phyloP scores from a whole-genome alignment of 92 coral and sea anemone genomes.

The Micromussa lordhowensis region DNA sequence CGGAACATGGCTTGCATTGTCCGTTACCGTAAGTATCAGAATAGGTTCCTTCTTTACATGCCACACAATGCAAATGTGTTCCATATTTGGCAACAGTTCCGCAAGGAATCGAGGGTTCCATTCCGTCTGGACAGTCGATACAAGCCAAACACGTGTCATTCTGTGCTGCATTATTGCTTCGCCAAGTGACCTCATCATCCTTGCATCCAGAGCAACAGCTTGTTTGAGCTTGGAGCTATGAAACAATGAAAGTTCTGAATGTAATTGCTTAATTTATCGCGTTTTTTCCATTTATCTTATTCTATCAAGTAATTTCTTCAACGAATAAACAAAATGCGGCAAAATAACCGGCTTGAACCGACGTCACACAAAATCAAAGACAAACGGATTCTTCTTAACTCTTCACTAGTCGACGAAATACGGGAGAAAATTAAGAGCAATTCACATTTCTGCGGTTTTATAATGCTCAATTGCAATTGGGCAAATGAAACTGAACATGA shows the following conservation, averaged over 20 bases:
- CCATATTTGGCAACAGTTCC: constrained; percentile 14
- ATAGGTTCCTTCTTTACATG: constrained; percentile 17
- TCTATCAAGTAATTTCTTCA: background rate
- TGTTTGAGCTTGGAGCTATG: background rate
- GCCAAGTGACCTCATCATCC: constrained; percentile 24
- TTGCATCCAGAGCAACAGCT: constrained; percentile 9
- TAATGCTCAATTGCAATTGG: no score
- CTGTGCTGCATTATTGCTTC: background rate
- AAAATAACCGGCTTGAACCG: background rate
- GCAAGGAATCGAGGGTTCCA: constrained; percentile 24
- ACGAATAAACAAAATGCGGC: background rate
- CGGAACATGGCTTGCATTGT: constrained; percentile 16
- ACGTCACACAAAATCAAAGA: background rate
- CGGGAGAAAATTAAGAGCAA: no score
- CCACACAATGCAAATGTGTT: constrained; percentile 23
- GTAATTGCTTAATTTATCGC: background rate
- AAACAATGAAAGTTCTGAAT: background rate
- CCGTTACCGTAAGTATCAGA: background rate
- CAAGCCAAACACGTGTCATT: constrained; percentile 25
- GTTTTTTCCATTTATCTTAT: background rate
- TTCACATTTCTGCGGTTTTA: no score
- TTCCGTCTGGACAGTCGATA: constrained; percentile 40
- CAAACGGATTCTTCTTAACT: no score
- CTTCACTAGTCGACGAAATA: no score
- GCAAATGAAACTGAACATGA: background rate